Evolutionary conservation across 2,113 vertebrate species (phyloP).

Genomic region (Mionectes macconnelli): DNA sequence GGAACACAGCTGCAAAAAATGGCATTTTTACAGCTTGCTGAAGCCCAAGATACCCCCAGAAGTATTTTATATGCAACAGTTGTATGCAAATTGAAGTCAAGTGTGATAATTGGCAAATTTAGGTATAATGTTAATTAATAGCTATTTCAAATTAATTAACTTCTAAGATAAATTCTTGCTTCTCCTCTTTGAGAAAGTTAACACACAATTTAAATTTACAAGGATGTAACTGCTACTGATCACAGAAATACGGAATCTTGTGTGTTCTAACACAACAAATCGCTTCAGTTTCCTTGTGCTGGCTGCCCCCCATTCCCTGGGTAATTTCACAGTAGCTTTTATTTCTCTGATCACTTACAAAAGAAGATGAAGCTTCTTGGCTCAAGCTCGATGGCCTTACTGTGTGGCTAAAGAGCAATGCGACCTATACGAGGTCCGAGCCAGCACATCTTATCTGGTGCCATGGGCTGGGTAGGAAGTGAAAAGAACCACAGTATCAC

Average conservation of each 20-base stretch:
- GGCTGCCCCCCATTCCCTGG: background rate
- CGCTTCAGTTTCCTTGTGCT: background rate
- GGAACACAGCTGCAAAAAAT: background rate
- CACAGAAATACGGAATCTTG: background rate
- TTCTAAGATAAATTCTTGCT: background rate
- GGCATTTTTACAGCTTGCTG: background rate
- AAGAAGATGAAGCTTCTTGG: background rate
- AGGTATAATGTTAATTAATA: slow-evolving; percentile 47
- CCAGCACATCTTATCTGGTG: background rate
- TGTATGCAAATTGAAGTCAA: slow-evolving; percentile 34
- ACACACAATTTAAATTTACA: slow-evolving; percentile 10
- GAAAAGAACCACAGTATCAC: background rate
- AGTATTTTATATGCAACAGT: background rate
- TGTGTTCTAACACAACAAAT: background rate
- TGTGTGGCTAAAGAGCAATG: background rate
- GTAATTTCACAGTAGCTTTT: background rate
- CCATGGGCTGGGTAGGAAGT: background rate
- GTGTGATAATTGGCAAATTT: slow-evolving; percentile 28
- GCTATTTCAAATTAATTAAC: slow-evolving; percentile 44
- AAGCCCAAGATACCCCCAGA: background rate
- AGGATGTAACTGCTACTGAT: background rate
- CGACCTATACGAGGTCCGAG: background rate
- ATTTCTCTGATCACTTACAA: background rate
- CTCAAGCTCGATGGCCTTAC: background rate
- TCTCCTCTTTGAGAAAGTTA: slow-evolving; percentile 20